Conservation (phyloP, 1,140 invertebrate genomes). For the Brachionus paranguensis region DNA sequence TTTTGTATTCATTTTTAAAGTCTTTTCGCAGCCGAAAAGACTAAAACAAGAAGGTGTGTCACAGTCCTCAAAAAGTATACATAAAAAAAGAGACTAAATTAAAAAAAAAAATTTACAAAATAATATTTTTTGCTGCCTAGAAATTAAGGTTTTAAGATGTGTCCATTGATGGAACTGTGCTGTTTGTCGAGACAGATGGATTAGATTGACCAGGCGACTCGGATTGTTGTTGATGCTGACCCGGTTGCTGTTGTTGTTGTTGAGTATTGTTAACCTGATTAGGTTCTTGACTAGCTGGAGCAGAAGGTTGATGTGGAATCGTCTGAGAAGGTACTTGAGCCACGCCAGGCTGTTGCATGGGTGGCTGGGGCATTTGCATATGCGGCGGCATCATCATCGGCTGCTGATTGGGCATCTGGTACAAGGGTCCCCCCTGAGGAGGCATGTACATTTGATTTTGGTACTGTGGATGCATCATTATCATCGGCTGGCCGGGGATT, state of each 20-base stretch:
- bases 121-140: background rate
- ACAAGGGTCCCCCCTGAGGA: background rate
- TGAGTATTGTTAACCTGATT: conserved; percentile 26
- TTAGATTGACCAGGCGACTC: background rate
- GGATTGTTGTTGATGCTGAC: background rate
- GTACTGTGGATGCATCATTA: conserved; percentile 29
- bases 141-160: background rate
- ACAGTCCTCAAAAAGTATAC: conserved; percentile 25
- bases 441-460: conserved; percentile 21
- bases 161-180: background rate
- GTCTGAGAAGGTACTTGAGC: background rate
- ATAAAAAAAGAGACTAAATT: conserved; percentile 22
- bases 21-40: background rate
- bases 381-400: conserved; percentile 12
- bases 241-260: background rate
- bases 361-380: background rate
- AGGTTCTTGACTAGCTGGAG: conserved; percentile 14
- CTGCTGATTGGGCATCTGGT: background rate
- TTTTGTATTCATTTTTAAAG: background rate
- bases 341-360: background rate
- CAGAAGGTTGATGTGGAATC: background rate
- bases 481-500: background rate
- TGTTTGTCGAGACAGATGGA: background rate
- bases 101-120: conserved; percentile 21
- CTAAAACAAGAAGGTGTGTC: background rate